These are phyloP conservation scores for Phrynocephalus forsythii DNA, from an alignment of 2,797 vertebrate species.

Conservation along the genomic window DNA sequence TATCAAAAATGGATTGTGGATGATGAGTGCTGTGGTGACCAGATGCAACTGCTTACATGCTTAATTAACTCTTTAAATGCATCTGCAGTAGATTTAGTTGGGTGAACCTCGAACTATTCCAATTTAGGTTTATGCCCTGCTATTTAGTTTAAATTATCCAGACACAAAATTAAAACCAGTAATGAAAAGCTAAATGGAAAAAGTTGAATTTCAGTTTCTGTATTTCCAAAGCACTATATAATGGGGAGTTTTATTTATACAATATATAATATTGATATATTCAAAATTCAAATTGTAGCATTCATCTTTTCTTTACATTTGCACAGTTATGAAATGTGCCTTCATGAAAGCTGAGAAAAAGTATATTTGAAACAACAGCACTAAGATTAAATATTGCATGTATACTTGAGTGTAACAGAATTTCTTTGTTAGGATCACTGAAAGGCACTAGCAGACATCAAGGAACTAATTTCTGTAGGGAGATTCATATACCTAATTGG, in stretches of 20 bases:
- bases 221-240: background rate
- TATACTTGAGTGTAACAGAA: background rate
- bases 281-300: background rate
- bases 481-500: background rate
- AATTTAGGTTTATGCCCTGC: constrained; percentile 2
- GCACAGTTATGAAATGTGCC: background rate
- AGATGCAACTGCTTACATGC: background rate
- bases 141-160: constrained; percentile 17
- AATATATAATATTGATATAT: background rate
- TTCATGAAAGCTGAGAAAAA: background rate
- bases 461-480: background rate
- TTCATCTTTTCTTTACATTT: background rate
- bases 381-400: background rate
- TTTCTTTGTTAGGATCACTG: background rate
- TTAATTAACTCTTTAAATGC: constrained; percentile 6
- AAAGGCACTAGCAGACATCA: too few species aligned
- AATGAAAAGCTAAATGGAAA: background rate
- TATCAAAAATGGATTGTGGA: background rate
- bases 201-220: background rate
- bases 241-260: background rate
- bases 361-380: background rate
- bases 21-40: background rate
- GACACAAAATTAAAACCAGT: constrained; percentile 11
- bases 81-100: background rate
- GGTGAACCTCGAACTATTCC: background rate